These are phyloP conservation scores for Fregetta grallaria DNA, from an alignment of 2,113 vertebrate genomes.

Conservation along the genomic window DNA sequence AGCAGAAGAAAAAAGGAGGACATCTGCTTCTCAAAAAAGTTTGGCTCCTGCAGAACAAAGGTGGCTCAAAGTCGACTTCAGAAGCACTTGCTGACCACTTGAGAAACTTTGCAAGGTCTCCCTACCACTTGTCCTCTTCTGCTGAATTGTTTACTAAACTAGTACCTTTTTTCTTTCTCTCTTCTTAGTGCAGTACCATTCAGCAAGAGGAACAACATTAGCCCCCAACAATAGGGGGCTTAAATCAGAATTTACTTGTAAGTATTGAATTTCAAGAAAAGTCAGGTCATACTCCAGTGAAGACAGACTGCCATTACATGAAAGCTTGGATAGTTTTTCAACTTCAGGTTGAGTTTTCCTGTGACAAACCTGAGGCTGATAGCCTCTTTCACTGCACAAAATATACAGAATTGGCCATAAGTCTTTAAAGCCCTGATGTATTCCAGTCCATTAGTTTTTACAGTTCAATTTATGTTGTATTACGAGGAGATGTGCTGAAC, in stretches of 20 bases:
- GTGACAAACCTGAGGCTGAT: constrained; percentile 20
- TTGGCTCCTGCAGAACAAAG: neutral
- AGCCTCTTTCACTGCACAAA: constrained; percentile 33
- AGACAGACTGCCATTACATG: neutral
- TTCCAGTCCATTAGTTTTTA: constrained; percentile 72
- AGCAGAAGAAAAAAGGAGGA: neutral
- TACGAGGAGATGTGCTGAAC: constrained; percentile 66
- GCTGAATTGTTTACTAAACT: neutral
- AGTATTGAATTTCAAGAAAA: neutral
- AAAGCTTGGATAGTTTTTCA: constrained; percentile 20
- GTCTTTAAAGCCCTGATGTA: constrained; percentile 68
- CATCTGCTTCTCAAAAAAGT: neutral
- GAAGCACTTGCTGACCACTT: neutral
- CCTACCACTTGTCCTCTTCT: neutral
- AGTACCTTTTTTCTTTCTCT: neutral
- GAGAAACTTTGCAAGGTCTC: neutral
- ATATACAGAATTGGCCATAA: constrained; percentile 58
- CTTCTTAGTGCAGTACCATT: neutral
- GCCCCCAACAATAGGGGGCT: neutral
- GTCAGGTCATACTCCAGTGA: neutral
- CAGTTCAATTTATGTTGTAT: constrained; percentile 67
- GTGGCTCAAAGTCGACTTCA: neutral
- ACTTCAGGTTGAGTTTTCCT: neutral
- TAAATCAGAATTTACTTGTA: neutral
- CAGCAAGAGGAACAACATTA: neutral